Evolutionary conservation across 1,140 invertebrate species (phyloP).

Genomic region (Aphis gossypii): DNA sequence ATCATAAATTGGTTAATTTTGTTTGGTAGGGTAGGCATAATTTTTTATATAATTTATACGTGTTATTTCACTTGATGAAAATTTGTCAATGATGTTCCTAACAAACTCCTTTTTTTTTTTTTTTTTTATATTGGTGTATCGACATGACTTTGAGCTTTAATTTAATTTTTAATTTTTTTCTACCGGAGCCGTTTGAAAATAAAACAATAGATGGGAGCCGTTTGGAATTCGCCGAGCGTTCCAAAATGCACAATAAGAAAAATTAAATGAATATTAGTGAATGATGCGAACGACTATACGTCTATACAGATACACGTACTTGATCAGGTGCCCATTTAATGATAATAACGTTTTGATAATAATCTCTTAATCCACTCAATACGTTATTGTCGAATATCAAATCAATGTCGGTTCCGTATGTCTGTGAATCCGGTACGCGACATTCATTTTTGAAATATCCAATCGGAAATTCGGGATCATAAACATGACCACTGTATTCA

Average conservation of each 20-base stretch:
- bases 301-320: background rate
- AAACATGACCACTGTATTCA: constrained; percentile 22
- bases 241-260: background rate
- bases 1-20: too few relatives aligned
- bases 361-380: background rate
- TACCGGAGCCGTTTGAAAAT: too few relatives aligned
- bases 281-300: background rate
- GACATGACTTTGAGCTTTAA: too few relatives aligned
- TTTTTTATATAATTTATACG: too few relatives aligned
- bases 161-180: too few relatives aligned
- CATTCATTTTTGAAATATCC: constrained; percentile 14
- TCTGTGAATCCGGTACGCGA: background rate
- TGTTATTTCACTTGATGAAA: too few relatives aligned
- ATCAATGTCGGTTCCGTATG: background rate
- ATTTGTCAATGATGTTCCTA: too few relatives aligned
- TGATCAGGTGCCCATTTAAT: constrained; percentile 9
- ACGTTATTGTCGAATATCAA: background rate
- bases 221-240: too few relatives aligned
- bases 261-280: background rate
- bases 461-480: background rate
- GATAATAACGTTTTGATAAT: background rate
- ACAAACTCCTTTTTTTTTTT: too few relatives aligned
- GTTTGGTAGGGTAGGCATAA: too few relatives aligned
- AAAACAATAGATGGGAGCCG: too few relatives aligned
- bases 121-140: too few relatives aligned